phyloP scores from a whole-genome alignment of 2,888 invertebrate species.

The Ormyrus labotus region DNA sequence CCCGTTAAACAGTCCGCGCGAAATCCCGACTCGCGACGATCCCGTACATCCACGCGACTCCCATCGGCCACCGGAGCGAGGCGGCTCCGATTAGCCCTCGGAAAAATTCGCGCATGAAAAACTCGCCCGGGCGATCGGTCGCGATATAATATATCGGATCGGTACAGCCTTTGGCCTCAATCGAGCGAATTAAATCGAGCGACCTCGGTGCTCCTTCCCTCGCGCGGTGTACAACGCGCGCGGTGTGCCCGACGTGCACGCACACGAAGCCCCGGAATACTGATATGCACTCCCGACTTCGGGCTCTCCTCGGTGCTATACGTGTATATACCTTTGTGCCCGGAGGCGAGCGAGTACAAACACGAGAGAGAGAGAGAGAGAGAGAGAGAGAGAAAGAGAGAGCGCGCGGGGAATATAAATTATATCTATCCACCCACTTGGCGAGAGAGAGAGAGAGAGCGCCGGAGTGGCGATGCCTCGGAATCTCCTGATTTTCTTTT shows the following conservation, averaged over 20 bases:
- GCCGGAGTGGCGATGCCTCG: too few species aligned
- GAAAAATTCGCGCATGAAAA: neutral
- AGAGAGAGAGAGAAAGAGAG: too few species aligned
- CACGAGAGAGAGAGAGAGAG: neutral
- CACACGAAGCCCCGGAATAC: neutral
- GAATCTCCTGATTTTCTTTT: too few species aligned
- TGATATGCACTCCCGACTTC: conserved; percentile 21
- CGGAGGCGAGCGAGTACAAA: neutral
- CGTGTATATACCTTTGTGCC: neutral
- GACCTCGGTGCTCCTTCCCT: conserved; percentile 59
- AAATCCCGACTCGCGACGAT: too few species aligned
- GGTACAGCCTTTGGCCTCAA: conserved; percentile 60
- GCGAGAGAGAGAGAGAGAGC: too few species aligned
- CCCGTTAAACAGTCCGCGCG: too few species aligned
- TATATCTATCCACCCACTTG: conserved; percentile 46
- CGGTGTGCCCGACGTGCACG: neutral
- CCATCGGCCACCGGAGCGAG: neutral
- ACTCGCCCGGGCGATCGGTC: neutral
- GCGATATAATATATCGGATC: conserved; percentile 5
- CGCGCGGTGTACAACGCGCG: neutral
- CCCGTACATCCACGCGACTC: too few species aligned
- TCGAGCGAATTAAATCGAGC: conserved; percentile 62
- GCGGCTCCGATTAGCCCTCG: neutral
- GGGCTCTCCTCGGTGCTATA: neutral
- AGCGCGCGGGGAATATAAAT: conserved; percentile 43